A percentile compares a stretch with the other conserved stretches of the same genome.
Conservation (phyloP, 2,113 vertebrate genomes). For the Ia io region DNA sequence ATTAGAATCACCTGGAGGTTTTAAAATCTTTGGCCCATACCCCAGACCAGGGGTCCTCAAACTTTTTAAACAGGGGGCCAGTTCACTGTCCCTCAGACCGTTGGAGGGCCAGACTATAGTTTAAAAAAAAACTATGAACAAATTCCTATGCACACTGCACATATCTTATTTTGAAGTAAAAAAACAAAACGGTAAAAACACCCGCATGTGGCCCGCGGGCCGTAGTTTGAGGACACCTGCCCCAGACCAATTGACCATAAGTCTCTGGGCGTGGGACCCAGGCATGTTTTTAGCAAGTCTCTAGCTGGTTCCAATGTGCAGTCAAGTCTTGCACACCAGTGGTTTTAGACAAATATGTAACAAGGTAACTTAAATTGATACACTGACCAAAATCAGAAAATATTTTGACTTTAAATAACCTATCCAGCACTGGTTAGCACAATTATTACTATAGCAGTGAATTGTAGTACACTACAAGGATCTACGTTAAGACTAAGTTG, state of each 20-base stretch:
- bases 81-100: no score
- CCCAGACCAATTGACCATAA: background rate
- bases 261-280: background rate
- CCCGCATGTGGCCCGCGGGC: no score
- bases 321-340: background rate
- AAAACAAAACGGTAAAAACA: no score
- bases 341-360: background rate
- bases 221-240: no score
- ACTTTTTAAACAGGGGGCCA: no score
- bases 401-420: slow-evolving; percentile 1
- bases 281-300: background rate
- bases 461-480: background rate
- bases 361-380: background rate
- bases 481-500: background rate
- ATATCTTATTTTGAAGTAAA: no score
- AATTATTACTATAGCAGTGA: background rate
- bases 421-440: background rate
- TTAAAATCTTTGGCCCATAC: background rate
- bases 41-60: no score
- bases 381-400: background rate
- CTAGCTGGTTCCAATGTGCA: background rate
- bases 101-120: no score
- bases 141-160: no score
- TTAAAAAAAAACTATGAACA: no score
- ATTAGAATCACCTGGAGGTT: background rate